These are phyloP conservation scores for Ciconia maguari DNA, from an alignment of 2,113 vertebrate species.

Conservation along the genomic window DNA sequence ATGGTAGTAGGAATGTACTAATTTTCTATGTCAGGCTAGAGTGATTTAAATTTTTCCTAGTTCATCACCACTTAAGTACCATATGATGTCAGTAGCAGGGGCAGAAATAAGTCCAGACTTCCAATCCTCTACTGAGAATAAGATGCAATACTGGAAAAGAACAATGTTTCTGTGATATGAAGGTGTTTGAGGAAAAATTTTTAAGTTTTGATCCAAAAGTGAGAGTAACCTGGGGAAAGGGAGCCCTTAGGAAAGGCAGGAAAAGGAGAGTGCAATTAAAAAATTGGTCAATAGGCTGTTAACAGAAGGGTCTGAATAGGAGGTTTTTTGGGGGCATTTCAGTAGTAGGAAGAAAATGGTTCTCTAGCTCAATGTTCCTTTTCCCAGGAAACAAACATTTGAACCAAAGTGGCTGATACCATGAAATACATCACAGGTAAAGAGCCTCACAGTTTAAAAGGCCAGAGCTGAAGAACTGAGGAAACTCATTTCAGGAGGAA, in stretches of 20 bases:
- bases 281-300: not conserved
- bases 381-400: not conserved
- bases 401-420: not conserved
- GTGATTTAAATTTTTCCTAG: not conserved
- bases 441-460: not conserved
- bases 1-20: not conserved
- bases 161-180: not conserved
- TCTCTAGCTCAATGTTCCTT: not conserved
- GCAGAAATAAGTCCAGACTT: not conserved
- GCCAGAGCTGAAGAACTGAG: not conserved
- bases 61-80: not conserved
- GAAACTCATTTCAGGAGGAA: not conserved
- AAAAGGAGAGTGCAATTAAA: not conserved
- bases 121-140: accelerated
- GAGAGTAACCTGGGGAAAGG: no score
- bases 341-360: not conserved
- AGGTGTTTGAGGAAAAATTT: not conserved
- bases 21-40: not conserved
- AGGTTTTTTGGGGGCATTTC: not conserved
- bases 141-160: not conserved
- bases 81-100: not conserved
- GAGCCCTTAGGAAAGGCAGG: accelerated
- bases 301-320: not conserved
- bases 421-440: not conserved
- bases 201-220: not conserved